Evolutionary conservation across 2,797 vertebrate species (phyloP).

Genomic region (Serranus cabrilla): DNA sequence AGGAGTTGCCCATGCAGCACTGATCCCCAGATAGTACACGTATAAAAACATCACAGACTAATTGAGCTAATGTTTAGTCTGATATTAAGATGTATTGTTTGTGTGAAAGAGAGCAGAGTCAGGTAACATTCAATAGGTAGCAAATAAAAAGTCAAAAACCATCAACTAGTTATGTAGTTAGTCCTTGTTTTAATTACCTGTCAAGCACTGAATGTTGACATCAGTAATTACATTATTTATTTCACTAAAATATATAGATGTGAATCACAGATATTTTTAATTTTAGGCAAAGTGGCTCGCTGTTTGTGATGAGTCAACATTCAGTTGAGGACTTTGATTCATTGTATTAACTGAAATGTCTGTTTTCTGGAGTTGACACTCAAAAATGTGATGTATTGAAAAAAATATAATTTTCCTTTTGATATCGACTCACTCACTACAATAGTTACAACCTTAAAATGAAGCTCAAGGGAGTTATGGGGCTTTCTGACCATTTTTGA

Average conservation of each 20-base stretch:
- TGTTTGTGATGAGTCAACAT: not conserved
- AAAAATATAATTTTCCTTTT: not conserved
- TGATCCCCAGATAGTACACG: constrained; percentile 14
- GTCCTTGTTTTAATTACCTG: too few species aligned
- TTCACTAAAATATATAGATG: not conserved
- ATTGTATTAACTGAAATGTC: not conserved
- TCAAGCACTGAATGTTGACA: not conserved
- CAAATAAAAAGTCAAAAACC: constrained; percentile 5
- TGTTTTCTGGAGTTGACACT: not conserved
- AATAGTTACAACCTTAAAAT: too few species aligned
- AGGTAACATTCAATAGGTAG: not conserved
- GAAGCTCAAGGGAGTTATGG: too few species aligned
- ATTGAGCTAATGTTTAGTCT: constrained; percentile 2
- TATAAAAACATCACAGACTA: constrained; percentile 5
- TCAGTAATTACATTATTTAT: not conserved
- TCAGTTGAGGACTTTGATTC: not conserved
- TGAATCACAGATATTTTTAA: not conserved
- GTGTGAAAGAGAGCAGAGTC: not conserved
- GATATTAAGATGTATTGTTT: not conserved
- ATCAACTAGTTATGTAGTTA: not conserved
- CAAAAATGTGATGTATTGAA: not conserved
- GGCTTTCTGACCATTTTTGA: too few species aligned
- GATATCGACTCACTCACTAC: too few species aligned
- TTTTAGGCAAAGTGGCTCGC: not conserved
- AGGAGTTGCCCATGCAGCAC: constrained; percentile 23